These are phyloP conservation scores for Drosophila quinaria DNA, from an alignment of 2,888 invertebrate species.

Conservation along the genomic window DNA sequence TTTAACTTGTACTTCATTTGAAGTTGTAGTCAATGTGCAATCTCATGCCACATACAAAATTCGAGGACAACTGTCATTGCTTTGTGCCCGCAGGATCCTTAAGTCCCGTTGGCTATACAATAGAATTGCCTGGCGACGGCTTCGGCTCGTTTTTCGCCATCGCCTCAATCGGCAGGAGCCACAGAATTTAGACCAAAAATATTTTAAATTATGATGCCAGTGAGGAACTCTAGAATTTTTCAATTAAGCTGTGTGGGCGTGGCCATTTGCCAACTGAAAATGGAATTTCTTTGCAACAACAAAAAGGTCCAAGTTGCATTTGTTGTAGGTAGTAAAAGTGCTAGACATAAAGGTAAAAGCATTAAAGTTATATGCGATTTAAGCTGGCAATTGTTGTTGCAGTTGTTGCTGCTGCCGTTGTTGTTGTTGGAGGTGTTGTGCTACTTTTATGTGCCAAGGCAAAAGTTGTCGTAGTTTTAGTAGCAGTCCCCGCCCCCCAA, in stretches of 20 bases:
- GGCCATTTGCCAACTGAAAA: constrained; percentile 48
- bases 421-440: constrained; percentile 41
- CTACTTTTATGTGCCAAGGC: constrained; percentile 75
- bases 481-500: constrained; percentile 29
- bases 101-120: constrained; percentile 62
- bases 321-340: constrained; percentile 69
- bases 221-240: constrained; percentile 78
- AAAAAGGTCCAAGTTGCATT: constrained; percentile 29
- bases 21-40: constrained; percentile 15
- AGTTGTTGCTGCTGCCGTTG: constrained; percentile 31
- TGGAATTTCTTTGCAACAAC: constrained; percentile 64
- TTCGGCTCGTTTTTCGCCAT: constrained; percentile 1
- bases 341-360: constrained; percentile 78
- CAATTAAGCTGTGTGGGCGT: constrained; percentile 67
- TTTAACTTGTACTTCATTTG: constrained; percentile 20
- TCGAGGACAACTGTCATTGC: constrained; percentile 33
- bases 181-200: constrained; percentile 74
- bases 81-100: constrained; percentile 13
- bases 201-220: constrained; percentile 79
- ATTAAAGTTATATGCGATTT: constrained; percentile 81
- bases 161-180: constrained; percentile 45
- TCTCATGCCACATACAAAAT: constrained; percentile 1
- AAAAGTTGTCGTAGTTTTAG: constrained; percentile 77
- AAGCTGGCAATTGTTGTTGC: constrained; percentile 55
- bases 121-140: constrained; percentile 65